A percentile compares a stretch with the other conserved stretches of the same genome.
phyloP scores from a whole-genome alignment of 2,888 invertebrate species.

The Drosophila parthenogenetica region DNA sequence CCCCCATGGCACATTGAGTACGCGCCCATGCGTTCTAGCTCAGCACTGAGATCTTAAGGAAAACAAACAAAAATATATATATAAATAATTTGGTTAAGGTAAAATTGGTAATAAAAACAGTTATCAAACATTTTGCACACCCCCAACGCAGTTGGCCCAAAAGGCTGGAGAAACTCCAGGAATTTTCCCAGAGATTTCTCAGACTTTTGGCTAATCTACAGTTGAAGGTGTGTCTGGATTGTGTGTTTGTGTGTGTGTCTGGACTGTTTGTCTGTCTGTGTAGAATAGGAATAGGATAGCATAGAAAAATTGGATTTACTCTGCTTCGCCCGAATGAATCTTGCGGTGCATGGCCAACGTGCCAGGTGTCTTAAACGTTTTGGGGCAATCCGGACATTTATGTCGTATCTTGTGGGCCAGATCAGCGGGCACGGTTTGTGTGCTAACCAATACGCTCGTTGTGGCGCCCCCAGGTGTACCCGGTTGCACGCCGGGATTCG shows the following conservation, averaged over 20 bases:
- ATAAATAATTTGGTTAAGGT: conserved; percentile 29
- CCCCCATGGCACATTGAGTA: conserved; percentile 62
- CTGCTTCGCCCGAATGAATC: conserved; percentile 84
- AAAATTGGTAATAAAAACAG: conserved; percentile 15
- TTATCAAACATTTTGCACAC: conserved; percentile 15
- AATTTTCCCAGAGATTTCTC: conserved; percentile 1
- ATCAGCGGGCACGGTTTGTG: conserved; percentile 67
- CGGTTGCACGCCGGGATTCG: conserved; percentile 69
- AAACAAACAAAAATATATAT: conserved; percentile 68
- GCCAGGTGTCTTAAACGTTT: conserved; percentile 84
- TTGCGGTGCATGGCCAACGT: conserved; percentile 84
- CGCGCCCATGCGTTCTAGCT: conserved; percentile 72
- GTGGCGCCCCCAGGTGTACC: conserved; percentile 43
- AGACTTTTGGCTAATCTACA: background rate
- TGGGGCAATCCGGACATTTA: conserved; percentile 84
- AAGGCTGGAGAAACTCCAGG: background rate
- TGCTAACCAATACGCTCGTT: conserved; percentile 69
- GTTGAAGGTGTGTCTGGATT: conserved; percentile 10
- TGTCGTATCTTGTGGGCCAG: conserved; percentile 81
- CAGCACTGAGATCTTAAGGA: conserved; percentile 66
- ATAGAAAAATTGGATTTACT: conserved; percentile 81
- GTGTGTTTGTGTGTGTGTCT: conserved; percentile 8
- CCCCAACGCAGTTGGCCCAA: background rate
- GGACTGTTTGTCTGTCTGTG: conserved; percentile 11
- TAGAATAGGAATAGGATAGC: conserved; percentile 15